These are phyloP conservation scores for Agrotis ipsilon DNA, from an alignment of 2,888 invertebrate genomes.

Conservation along the genomic window DNA sequence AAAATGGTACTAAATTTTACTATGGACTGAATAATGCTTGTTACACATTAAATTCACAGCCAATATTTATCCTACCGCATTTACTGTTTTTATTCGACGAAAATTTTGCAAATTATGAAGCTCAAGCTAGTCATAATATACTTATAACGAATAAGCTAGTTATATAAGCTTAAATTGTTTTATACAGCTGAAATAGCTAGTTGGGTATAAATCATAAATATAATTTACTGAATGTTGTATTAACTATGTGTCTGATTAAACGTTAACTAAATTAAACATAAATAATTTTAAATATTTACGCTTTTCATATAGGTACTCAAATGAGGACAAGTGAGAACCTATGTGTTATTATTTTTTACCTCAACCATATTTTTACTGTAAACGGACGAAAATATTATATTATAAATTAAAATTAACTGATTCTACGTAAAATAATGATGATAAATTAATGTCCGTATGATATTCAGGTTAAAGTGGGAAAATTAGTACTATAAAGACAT, in stretches of 20 bases:
- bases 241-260: not conserved
- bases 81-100: constrained; percentile 43
- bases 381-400: too few relatives aligned
- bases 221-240: not conserved
- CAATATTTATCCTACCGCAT: constrained; percentile 82
- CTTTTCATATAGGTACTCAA: too few relatives aligned
- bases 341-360: too few relatives aligned
- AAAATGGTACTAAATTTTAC: constrained; percentile 62
- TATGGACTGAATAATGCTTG: constrained; percentile 81
- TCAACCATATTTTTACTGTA: too few relatives aligned
- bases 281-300: too few relatives aligned
- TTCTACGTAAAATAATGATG: too few relatives aligned
- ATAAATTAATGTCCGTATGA: too few relatives aligned
- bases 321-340: not conserved
- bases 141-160: constrained; percentile 16
- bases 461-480: constrained; percentile 3
- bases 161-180: constrained; percentile 11
- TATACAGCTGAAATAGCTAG: constrained; percentile 16
- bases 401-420: too few relatives aligned
- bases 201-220: constrained; percentile 1
- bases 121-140: constrained; percentile 13
- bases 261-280: too few relatives aligned
- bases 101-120: constrained; percentile 39
- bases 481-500: constrained; percentile 72
- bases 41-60: constrained; percentile 87